phyloP scores from a whole-genome alignment of 1,140 invertebrate genomes.

The Halictus rubicundus region DNA sequence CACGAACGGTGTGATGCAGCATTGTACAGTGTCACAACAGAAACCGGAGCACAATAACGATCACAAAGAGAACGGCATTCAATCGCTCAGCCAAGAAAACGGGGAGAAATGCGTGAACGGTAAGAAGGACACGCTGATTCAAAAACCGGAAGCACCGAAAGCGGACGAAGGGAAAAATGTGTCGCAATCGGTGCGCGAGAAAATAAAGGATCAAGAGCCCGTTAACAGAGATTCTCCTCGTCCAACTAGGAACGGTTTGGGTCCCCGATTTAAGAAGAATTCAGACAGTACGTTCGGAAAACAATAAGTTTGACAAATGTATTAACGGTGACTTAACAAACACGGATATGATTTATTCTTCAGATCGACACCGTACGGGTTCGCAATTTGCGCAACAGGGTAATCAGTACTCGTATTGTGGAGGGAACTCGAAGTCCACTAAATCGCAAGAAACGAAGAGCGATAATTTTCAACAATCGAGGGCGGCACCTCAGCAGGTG shows the following conservation, averaged over 20 bases:
- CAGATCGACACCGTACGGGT: conserved; percentile 43
- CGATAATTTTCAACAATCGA: conserved; percentile 2
- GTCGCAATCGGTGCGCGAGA: neutral
- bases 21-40: conserved; percentile 32
- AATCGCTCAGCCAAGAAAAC: neutral
- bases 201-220: conserved; percentile 24
- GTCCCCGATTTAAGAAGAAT: conserved; percentile 67
- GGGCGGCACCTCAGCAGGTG: conserved; percentile 4
- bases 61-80: neutral
- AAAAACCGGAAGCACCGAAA: conserved; percentile 17
- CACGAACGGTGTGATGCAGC: conserved; percentile 19
- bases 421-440: conserved; percentile 3
- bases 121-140: conserved; percentile 10
- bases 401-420: conserved; percentile 20
- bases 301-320: neutral
- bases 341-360: neutral
- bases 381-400: conserved; percentile 8
- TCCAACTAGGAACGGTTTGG: conserved; percentile 50
- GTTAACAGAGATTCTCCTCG: conserved; percentile 44
- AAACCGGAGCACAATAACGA: conserved; percentile 2
- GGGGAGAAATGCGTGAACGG: neutral
- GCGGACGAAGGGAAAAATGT: conserved; percentile 17
- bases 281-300: conserved; percentile 51
- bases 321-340: conserved; percentile 7
- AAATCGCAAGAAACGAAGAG: conserved; percentile 26